Percentiles rank a stretch among this genome's conserved stretches.
Evolutionary conservation across 2,888 invertebrate genomes (phyloP).

Genomic region (Notodonta dromedarius): DNA sequence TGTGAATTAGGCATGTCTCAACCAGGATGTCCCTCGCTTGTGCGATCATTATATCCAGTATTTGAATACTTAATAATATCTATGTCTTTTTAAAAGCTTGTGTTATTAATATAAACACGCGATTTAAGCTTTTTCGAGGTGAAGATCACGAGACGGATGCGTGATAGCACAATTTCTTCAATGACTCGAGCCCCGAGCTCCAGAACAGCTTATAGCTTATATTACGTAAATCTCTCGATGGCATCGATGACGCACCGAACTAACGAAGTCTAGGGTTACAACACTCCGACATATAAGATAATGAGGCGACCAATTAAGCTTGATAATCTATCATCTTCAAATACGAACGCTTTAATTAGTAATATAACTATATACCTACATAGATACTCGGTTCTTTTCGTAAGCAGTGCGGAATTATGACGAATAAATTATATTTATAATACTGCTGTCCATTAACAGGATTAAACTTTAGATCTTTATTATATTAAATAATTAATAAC

Average conservation of each 20-base stretch:
- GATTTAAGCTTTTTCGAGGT: slow-evolving; percentile 36
- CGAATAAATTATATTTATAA: too few relatives aligned
- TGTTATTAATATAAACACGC: slow-evolving; percentile 32
- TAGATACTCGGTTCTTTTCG: not conserved
- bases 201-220: slow-evolving; percentile 15
- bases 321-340: not conserved
- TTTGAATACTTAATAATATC: not conserved
- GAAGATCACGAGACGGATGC: slow-evolving; percentile 44
- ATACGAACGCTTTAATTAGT: not conserved
- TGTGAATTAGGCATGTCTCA: too few relatives aligned
- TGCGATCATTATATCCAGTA: too few relatives aligned
- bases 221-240: slow-evolving; percentile 26
- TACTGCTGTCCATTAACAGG: too few relatives aligned
- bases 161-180: slow-evolving; percentile 41
- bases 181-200: slow-evolving; percentile 27
- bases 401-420: too few relatives aligned
- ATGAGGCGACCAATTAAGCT: slow-evolving; percentile 19
- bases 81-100: slow-evolving; percentile 12
- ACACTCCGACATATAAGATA: slow-evolving; percentile 14
- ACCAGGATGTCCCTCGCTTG: too few relatives aligned
- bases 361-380: not conserved
- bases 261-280: slow-evolving; percentile 17
- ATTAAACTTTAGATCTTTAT: too few relatives aligned
- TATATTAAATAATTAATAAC: too few relatives aligned
- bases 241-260: slow-evolving; percentile 21